phyloP scores from a whole-genome alignment of 2,888 invertebrate genomes.

The Rhagium mordax region DNA sequence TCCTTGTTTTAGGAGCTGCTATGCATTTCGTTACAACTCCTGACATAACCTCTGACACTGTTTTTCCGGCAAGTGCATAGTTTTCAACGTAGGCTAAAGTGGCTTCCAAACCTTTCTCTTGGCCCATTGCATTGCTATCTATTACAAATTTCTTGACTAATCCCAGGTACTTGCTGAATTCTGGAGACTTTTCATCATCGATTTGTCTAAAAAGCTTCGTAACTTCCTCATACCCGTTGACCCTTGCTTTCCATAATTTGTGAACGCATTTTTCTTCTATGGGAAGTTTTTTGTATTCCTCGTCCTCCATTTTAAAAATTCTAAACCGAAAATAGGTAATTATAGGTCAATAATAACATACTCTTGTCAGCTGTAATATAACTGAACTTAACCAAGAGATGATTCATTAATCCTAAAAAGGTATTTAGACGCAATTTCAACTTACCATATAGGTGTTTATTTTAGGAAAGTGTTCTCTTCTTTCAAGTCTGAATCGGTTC shows the following conservation, averaged over 20 bases:
- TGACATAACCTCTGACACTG: slow-evolving; percentile 85
- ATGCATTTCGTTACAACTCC: slow-evolving; percentile 93
- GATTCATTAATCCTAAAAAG: slow-evolving; percentile 4
- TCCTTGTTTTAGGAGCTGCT: slow-evolving; percentile 91
- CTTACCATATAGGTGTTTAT: neutral
- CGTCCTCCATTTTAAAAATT: slow-evolving; percentile 80
- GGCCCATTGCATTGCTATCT: slow-evolving; percentile 95
- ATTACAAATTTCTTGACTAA: slow-evolving; percentile 94
- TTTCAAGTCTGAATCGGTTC: neutral
- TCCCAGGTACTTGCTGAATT: slow-evolving; percentile 93
- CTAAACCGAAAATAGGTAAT: slow-evolving; percentile 3
- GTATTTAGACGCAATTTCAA: neutral
- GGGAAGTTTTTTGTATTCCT: slow-evolving; percentile 89
- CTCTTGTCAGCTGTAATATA: slow-evolving; percentile 1
- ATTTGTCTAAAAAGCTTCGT: slow-evolving; percentile 89
- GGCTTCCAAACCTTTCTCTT: slow-evolving; percentile 96
- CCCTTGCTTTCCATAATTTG: slow-evolving; percentile 96
- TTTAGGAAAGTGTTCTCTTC: neutral
- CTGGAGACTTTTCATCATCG: slow-evolving; percentile 94
- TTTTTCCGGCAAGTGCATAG: slow-evolving; percentile 89
- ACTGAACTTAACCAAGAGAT: neutral
- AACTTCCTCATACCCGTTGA: slow-evolving; percentile 95
- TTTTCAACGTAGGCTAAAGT: slow-evolving; percentile 93
- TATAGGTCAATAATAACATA: neutral
- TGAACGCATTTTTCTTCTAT: slow-evolving; percentile 94